Base-by-base conservation (phyloP, 2,888 invertebrate species). In the Polydrusus pterygomalis region DNA sequence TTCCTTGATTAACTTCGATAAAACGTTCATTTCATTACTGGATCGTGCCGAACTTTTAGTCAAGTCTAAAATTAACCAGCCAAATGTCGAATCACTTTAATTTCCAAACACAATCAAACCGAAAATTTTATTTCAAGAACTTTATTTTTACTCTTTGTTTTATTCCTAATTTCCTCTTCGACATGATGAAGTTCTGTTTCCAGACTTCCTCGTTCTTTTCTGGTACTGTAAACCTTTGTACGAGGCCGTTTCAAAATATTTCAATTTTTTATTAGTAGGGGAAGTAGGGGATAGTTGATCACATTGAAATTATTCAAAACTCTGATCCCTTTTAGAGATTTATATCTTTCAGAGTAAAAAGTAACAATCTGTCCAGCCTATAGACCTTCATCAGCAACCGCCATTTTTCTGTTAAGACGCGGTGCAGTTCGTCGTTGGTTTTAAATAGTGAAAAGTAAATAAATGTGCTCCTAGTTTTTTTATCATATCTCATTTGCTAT, bases 81-180 rank as follows among this genome's bases (percentile, higher is more conserved):
- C 15, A 30, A 64, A 64, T 64, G 63, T 47, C 63, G 63, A 64
- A 64, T 45, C 45, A 47, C 58, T 58, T 64, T 15, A 64, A 64
- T 64, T 45, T 64, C 63, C 25, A 64, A 64, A 64, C 63, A 64
- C 63, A 64, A 64, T 64, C 47, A 64, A 64, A 64, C 25, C 47
- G 58, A 15, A 15, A 45, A 30, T 8, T 38, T 64, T 45, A 64
- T 64, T 64, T 64, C 63, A 64, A 25, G 45, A 45, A 45, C 63
- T 40, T 63, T 43, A 63, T 63, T 63, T 63, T 43, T 25, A 63
- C 43, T 15, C 30, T 43, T 38, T 25, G 43, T 63, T 63, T 64
- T 64, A 64, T 64, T 45, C 63, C 54, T 17, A 54, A 64, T 64
- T 47, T 64, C 63, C 45, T 64, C 30, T 18, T 45, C 62, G 20